Base-by-base conservation (phyloP, 2,888 invertebrate genomes). In the Drosophila trichaetosa region DNA sequence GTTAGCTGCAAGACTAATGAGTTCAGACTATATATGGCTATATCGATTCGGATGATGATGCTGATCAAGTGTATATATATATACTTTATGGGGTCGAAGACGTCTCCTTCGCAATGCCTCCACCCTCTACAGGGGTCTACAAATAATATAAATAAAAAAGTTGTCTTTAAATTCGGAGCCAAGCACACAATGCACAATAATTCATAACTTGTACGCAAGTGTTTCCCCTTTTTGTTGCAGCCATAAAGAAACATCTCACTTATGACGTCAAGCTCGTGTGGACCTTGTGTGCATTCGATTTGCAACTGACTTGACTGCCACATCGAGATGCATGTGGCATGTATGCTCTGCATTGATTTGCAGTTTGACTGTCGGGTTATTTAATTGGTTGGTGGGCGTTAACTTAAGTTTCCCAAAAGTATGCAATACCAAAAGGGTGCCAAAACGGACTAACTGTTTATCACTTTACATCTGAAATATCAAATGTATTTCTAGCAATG, bases 261-360 rank as follows among this genome's bases (percentile, higher is more conserved):
- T 63, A 46, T 79, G 79, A 79, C 79, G 79, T 76, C 79, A 79
- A 80, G 38, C 54, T 75, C 24, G 42, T 53, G 34, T 29, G 61
- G 61, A 42, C 65, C 59, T 53, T 72, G 61, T 75, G 67, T 49
- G 58, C 71, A 67, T 40, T 70, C 60, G 18, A 52, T 36, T 69
- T 69, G 36, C 27, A 63, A 63, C 63, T 63, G 73, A 63, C 53
- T 60, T 56, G 59, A 42, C 51, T 56, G 27, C 27, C 36, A 57
- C 54, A 36, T 42, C 51, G 21, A 71, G 36, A 61, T 42, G 29
- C 2, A 38, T 49, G 48, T 27, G 27, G 21, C 33, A 48, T 13
- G 8, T 21, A n/a, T 38, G n/a, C 40, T 10, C 36, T 36, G 48
- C 73, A 61, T 67, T 66, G 60, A 74, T 75, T 79, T 59, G 36